Percentiles rank a stretch among this genome's conserved stretches.
Evolutionary conservation across 2,113 vertebrate species (phyloP).

Genomic region (Brachyhypopomus gauderio): DNA sequence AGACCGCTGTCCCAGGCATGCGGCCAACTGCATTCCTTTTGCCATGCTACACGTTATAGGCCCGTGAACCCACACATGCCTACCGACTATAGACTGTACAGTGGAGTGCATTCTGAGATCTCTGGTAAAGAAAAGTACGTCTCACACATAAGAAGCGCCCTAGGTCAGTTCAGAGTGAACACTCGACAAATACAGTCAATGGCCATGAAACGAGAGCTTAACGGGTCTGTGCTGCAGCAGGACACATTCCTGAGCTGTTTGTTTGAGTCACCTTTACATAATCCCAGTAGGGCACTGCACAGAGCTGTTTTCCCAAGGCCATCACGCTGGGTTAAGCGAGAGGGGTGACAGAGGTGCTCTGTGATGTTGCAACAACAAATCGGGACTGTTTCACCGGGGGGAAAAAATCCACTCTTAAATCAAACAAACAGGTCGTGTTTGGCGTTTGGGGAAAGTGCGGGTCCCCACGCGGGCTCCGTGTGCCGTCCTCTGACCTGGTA

Average conservation of each 20-base stretch:
- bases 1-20: not conserved
- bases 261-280: not conserved
- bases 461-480: slow-evolving; percentile 5
- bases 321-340: not conserved
- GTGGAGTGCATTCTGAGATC: not conserved
- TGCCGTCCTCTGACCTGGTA: slow-evolving; percentile 82
- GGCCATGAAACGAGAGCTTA: not conserved
- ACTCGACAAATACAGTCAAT: not conserved
- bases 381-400: not conserved
- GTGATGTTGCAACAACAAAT: not conserved
- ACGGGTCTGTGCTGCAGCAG: not conserved
- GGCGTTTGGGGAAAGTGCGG: not conserved
- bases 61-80: not conserved
- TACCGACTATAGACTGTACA: not conserved
- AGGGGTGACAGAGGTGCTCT: not conserved
- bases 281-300: not conserved
- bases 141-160: not conserved
- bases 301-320: not conserved
- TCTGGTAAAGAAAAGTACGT: not conserved
- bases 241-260: not conserved
- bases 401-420: not conserved
- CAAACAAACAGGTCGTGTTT: not conserved
- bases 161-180: too few species aligned
- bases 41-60: not conserved
- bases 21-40: not conserved